Base-by-base conservation (phyloP, 2,113 vertebrate genomes). In the Nothobranchius kuhntae region DNA sequence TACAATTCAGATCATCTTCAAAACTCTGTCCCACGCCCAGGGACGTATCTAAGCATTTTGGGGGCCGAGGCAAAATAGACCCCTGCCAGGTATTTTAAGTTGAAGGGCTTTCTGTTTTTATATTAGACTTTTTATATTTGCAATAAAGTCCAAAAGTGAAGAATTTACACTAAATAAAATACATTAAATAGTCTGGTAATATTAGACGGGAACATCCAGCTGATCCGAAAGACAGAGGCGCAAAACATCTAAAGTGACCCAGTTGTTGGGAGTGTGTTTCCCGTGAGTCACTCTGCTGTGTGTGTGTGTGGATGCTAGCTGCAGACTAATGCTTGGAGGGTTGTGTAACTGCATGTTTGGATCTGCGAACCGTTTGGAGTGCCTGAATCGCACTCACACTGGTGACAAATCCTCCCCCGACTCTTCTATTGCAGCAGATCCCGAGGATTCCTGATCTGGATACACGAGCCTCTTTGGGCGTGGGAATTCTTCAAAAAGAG, bases 311-410 rank as follows among this genome's bases (percentile, higher is more conserved):
- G 35, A 54, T 84, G 80, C 66, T 55, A 65, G 61, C 21, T 21
- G 21, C 21, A 21, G 21, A 21, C 21, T 72, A 77, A 65, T 38
- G 30, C 77, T 81, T 80, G 78, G 65, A 82, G 65, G 76, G 57
- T 75, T 84, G 65, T 35, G 21, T 67, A 80, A 74, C 60, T 61
- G 73, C 78, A 78, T 68, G 80, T 71, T 77, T 83, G 70, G 53
- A 78, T 53, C 9, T 56, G 68, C 38, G 71, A 71, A 82, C 74
- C 68, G 63, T 78, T 80, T 71, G 48, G 73, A 86, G 71, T 12
- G 75, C 46, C 60, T 79, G 75, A 79, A 75, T 83, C 74, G 85
- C 62, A 51, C 40, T 52, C 50, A 14, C 62, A 46, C 40, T 48
- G 68, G 59, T 61, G 65, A 76, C 73, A 68, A 83, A 82, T 78